Evolutionary conservation across 2,113 vertebrate species (phyloP).

Genomic region (Pundamilia nyererei): DNA sequence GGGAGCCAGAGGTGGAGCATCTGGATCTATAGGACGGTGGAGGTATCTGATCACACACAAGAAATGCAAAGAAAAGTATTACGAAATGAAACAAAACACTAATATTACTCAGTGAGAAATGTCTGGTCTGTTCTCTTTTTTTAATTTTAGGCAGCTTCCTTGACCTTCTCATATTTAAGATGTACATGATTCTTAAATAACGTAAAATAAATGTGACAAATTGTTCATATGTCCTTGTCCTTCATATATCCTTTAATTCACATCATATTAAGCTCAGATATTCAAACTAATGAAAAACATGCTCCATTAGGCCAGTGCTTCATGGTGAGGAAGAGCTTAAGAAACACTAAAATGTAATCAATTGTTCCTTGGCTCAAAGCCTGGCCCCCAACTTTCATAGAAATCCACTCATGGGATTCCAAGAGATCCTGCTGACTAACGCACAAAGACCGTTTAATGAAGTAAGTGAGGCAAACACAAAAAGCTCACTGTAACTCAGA

Average conservation of each 20-base stretch:
- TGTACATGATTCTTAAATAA: background rate
- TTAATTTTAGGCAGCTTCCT: background rate
- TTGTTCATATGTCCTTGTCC: background rate
- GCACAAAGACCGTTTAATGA: background rate
- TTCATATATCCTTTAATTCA: background rate
- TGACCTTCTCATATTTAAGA: background rate
- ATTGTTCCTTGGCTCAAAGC: background rate
- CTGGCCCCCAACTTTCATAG: background rate
- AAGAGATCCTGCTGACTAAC: background rate
- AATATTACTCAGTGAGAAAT: background rate
- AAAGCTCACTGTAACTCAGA: background rate
- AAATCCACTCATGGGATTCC: background rate
- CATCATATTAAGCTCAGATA: background rate
- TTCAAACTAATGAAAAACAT: background rate
- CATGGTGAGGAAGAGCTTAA: background rate
- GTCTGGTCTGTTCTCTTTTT: background rate
- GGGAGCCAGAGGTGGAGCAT: conserved; percentile 78
- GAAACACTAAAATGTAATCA: background rate
- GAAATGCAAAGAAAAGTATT: background rate
- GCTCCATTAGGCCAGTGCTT: background rate
- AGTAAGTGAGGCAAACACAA: background rate
- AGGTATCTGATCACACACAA: conserved; percentile 77
- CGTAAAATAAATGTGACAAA: background rate
- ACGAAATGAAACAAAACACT: background rate
- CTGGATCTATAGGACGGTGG: conserved; percentile 80